Base-by-base conservation (phyloP, 2,113 vertebrate genomes). In the Nettapus auritus region DNA sequence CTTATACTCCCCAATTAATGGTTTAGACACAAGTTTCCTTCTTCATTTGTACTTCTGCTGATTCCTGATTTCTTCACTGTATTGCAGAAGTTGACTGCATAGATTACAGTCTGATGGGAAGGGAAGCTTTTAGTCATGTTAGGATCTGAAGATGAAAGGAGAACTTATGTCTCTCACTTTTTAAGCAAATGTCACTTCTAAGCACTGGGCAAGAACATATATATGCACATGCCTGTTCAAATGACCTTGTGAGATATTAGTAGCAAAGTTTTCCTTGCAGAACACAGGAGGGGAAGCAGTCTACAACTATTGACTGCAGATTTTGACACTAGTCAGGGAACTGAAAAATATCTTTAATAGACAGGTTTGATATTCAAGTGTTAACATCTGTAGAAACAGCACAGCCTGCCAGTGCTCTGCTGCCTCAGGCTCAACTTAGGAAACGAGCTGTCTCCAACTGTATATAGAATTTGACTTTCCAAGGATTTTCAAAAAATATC, bases 201-300 rank as follows among this genome's bases (percentile, higher is more conserved):
- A 42, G 8, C 14, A 33, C 9, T 6, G 31, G 13, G 11, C 13
- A 26, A 31, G 48, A 6, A 8, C 7, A 26, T 26, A 0, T 42
- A 8, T 33, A 26, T 0, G 1, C 14, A 8, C 1, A 1, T 33
- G 14, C 18, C 7, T 78, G 2, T 46, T 56, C 11, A 22, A 71
- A 42, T 21, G 4, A 70, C 7, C 31, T 18, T 21, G n/a, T 33
- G 31, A 56, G 40, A 4, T 31, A 14, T 46, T 11, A 77, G 16
- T 56, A 70, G 40, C 40, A 42, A 56, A 55, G 4, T 8, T 22
- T 17, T 34, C 25, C 56, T 56, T 63, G 56, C 13, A 55, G 42
- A 84, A 10, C 17, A 48, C 19, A 31, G 80, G 22, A 26, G n/a
- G 13, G 42, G 40, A 63, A 77, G 25, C 16, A 36, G 21, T 34